Evolutionary conservation across 1,140 invertebrate genomes (phyloP), one percentile per base, ranked within the genome.

Genomic region (Saccostrea echinata): DNA sequence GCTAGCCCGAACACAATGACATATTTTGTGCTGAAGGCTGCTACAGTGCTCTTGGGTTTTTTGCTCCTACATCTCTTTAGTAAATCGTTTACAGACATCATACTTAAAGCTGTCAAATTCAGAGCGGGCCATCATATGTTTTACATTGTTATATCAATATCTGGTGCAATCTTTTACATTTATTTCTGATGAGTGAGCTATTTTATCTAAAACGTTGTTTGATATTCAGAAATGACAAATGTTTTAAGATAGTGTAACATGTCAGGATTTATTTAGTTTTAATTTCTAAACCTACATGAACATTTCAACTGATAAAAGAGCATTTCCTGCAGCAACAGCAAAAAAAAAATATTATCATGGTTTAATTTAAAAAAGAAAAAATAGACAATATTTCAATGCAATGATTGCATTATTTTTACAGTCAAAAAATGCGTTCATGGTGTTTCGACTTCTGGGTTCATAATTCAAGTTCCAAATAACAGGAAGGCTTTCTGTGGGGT

Each of bases 81-180:
- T 27, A 30, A 76, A 76, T 76, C 68, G 68, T 33, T 76, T 16
- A 76, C 68, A 76, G 68, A 76, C 68, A 76, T 76, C 68, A 16
- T 76, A 76, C 33, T 76, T 76, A 76, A 76, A 24, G 68, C 68
- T 76, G 68, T 76, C 68, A 76, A 30, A 76, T 76, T 76, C 68
- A 76, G 68, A 76, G 68, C 68, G 68, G 68, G 27, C 24, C 27
- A 76, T 76, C 68, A 76, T 76, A 76, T 76, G 68, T 30, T 76
- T 76, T 76, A 33, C 27, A 76, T 33, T 27, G 68, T 76, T 76
- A 27, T 76, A 76, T 30, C 12, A 33, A 76, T 76, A 76, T 76
- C 68, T 76, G 68, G 68, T 76, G 68, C 68, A 76, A 76, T 76
- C 68, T 76, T 76, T 76, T 11, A 76, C 68, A 33, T 76, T 76